Evolutionary conservation across 2,888 invertebrate genomes (phyloP).

Genomic region (Aspidapion aeneum): DNA sequence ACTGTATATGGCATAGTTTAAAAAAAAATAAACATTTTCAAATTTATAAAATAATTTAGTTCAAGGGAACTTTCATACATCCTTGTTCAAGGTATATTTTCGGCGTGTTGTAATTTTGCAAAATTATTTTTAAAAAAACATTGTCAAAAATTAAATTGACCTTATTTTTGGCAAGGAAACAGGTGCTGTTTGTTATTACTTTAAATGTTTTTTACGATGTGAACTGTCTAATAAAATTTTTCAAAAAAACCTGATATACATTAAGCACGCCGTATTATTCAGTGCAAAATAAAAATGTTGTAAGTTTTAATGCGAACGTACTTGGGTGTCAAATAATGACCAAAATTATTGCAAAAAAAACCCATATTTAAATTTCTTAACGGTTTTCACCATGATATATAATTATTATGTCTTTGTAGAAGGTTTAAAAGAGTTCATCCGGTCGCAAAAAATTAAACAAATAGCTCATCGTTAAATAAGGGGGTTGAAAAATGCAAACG

Average conservation of each 20-base stretch:
- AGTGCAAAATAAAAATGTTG: neutral
- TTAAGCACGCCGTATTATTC: neutral
- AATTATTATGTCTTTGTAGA: neutral
- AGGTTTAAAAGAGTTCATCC: neutral
- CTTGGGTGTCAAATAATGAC: neutral
- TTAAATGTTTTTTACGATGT: neutral
- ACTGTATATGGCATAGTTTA: too few species aligned
- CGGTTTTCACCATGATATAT: neutral
- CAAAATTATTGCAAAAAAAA: neutral
- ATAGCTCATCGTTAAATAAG: constrained; percentile 17
- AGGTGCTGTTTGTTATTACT: neutral
- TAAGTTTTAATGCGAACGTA: neutral
- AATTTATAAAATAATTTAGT: too few species aligned
- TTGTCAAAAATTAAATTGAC: neutral
- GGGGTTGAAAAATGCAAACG: constrained; percentile 16
- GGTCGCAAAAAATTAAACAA: constrained; percentile 17
- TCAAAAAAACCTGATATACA: neutral
- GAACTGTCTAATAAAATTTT: neutral
- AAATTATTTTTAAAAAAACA: too few species aligned
- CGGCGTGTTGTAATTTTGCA: too few species aligned
- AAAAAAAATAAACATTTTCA: too few species aligned
- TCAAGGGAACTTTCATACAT: too few species aligned
- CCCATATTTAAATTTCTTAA: neutral
- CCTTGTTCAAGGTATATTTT: too few species aligned
- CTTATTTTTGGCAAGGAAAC: neutral